Evolutionary conservation across 2,888 invertebrate species (phyloP).

Genomic region (Drosophila ezoana): DNA sequence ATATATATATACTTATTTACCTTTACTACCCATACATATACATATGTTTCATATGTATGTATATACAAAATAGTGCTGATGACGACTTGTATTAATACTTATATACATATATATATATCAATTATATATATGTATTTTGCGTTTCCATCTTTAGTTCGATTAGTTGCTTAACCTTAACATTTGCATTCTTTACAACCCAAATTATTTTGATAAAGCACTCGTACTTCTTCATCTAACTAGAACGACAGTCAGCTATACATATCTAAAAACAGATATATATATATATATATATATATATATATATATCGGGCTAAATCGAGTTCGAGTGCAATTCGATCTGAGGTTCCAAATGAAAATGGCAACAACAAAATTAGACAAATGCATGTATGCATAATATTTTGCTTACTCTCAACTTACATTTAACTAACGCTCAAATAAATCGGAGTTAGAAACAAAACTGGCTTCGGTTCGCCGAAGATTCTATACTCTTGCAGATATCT

Average conservation of each 20-base stretch:
- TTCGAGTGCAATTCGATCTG: conserved; percentile 1
- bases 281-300: not conserved
- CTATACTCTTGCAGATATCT: conserved; percentile 22
- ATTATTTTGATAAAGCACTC: conserved; percentile 57
- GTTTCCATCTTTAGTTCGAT: conserved; percentile 49
- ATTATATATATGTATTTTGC: conserved; percentile 30
- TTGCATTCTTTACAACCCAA: conserved; percentile 43
- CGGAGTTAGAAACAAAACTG: not conserved
- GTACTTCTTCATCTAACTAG: conserved; percentile 53
- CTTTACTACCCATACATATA: conserved; percentile 17
- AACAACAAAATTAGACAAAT: conserved; percentile 30
- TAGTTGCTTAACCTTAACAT: conserved; percentile 38
- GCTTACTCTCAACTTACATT: conserved; percentile 40
- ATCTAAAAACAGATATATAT: not conserved
- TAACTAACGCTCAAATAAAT: conserved; percentile 25
- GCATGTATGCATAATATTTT: conserved; percentile 54
- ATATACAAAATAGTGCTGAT: conserved; percentile 46
- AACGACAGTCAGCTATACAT: conserved; percentile 26
- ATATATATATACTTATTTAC: conserved; percentile 8
- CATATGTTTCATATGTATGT: conserved; percentile 26
- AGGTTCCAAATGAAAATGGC: conserved; percentile 33
- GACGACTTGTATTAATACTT: conserved; percentile 34
- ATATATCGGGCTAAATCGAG: conserved; percentile 13
- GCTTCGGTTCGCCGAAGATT: conserved; percentile 18
- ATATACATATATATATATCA: conserved; percentile 27